Base-by-base conservation (phyloP, 2,797 vertebrate species). In the Semotilus atromaculatus region DNA sequence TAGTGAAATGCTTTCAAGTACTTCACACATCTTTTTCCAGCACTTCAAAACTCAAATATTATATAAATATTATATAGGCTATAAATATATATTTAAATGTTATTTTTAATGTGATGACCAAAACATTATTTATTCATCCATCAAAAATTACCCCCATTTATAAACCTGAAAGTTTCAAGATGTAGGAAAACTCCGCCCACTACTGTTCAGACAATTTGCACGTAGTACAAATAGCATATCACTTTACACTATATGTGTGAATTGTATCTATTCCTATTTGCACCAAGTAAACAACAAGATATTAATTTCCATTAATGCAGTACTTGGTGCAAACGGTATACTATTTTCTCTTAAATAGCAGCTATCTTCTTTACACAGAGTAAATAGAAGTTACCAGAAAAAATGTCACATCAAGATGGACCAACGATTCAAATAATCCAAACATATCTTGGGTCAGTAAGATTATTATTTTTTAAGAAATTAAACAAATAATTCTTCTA, bases 211-310 rank as follows among this genome's bases (percentile, higher is more conserved):
- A 13, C 36, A 78, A 45, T 64, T 26, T 78, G 38, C 58, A 38
- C 55, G 11, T 21, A 62, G 36, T 78, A 78, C 23, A 64, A 78
- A 78, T 64, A 45, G 58, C 55, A 64, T 31, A 31, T 62, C 76
- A 45, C 26, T 62, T 62, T 62, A 78, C 55, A 78, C 58, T 78
- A 10, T 64, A 6, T 60, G 53, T 38, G 36, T 78, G 26, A 78
- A 78, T 45, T 64, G n/a, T 45, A 29, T 78, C 55, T 29, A 64
- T 40, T 64, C 18, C 5, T 45, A 78, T 78, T 64, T 43, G 4
- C 38, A 78, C 38, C 58, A 13, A 62, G 58, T 78, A 60, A 64
- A 64, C 75, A 78, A 45, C 76, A 43, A 64, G 26, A 16, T 21
- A 21, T 64, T 23, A 31, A 9, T 64, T 31, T 5, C 60, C 26